These are phyloP conservation scores for Otolemur garnettii DNA, from an alignment of 2,113 vertebrate species.

Conservation along the genomic window DNA sequence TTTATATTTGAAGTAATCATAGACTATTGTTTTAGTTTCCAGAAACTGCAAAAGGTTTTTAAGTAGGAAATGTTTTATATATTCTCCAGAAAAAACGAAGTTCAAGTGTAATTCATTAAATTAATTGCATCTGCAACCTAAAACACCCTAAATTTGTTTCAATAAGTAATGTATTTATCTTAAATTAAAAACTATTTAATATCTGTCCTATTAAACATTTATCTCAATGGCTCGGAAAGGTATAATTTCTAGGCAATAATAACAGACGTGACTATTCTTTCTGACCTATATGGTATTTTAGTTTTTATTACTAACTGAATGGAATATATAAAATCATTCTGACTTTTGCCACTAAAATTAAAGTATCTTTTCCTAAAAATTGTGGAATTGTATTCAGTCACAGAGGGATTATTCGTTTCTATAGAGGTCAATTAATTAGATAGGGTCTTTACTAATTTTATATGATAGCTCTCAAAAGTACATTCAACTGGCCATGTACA, in stretches of 20 bases:
- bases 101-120: neutral
- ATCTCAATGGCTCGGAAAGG: neutral
- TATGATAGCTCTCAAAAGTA: neutral
- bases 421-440: neutral
- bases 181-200: neutral
- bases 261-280: neutral
- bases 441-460: neutral
- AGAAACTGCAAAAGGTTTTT: neutral
- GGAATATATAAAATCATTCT: neutral
- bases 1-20: neutral
- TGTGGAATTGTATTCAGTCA: neutral
- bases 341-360: neutral
- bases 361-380: neutral
- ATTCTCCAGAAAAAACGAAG: neutral
- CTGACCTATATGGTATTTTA: rapidly evolving
- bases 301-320: neutral
- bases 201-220: neutral
- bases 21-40: neutral
- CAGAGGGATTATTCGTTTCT: neutral
- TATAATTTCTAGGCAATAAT: neutral
- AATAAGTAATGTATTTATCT: neutral
- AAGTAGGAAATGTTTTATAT: neutral
- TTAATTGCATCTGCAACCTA: rapidly evolving
- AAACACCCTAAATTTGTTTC: neutral
- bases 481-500: neutral